Conservation (phyloP, 2,113 vertebrate genomes). For the Cyprinodon brontotheroides region DNA sequence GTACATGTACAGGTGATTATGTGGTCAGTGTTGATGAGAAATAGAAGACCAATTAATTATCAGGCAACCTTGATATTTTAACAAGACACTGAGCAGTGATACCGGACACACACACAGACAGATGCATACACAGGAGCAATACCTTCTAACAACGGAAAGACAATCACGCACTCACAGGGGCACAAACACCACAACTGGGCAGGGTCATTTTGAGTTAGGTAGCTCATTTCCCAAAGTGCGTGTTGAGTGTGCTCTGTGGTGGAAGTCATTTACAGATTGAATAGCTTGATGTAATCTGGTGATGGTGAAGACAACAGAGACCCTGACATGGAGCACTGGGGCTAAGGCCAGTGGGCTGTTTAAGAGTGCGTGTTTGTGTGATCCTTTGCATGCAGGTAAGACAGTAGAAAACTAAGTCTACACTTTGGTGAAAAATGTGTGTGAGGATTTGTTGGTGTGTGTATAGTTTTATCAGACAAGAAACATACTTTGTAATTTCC, state of each 20-base stretch:
- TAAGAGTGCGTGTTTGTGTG: conserved; percentile 25
- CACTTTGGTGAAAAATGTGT: conserved; percentile 29
- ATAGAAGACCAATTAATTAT: conserved; percentile 67
- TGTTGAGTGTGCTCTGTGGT: conserved; percentile 72
- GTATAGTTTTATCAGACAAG: background rate
- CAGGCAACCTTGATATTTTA: conserved; percentile 69
- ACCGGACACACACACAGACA: conserved; percentile 39
- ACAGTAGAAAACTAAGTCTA: conserved; percentile 33
- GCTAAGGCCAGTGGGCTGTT: conserved; percentile 55
- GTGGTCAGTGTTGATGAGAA: conserved; percentile 66
- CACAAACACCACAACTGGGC: conserved; percentile 59
- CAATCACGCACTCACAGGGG: conserved; percentile 39
- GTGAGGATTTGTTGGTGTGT: background rate
- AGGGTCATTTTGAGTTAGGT: conserved; percentile 73
- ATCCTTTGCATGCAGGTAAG: conserved; percentile 23
- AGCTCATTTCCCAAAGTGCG: conserved; percentile 80
- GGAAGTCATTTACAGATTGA: conserved; percentile 79
- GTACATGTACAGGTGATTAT: conserved; percentile 62
- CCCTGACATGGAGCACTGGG: conserved; percentile 60
- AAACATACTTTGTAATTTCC: no score
- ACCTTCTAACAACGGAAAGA: conserved; percentile 25
- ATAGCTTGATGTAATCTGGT: conserved; percentile 78
- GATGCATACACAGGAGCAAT: conserved; percentile 24
- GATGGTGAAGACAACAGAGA: conserved; percentile 74
- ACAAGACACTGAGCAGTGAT: conserved; percentile 66